Conservation (phyloP, 1,140 invertebrate genomes). For the Carposina sasakii region DNA sequence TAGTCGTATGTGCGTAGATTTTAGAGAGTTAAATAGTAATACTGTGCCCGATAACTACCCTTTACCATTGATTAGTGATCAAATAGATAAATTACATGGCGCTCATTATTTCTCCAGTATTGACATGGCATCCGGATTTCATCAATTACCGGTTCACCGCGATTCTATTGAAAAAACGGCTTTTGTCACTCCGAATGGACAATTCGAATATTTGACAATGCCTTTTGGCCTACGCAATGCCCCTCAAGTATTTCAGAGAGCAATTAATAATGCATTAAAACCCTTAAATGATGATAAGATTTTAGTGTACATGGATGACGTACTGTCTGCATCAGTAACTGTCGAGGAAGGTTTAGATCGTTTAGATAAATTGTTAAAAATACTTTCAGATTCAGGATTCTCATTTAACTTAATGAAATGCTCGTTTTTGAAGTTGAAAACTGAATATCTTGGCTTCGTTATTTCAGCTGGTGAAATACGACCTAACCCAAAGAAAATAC, state of each 20-base stretch:
- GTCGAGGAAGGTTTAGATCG: constrained; percentile 20
- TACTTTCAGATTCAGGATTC: constrained; percentile 21
- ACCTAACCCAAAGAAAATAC: constrained; percentile 23
- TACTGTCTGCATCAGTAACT: constrained; percentile 15
- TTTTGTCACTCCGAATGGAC: constrained; percentile 35
- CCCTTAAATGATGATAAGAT: constrained; percentile 7
- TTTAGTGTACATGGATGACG: constrained; percentile 29
- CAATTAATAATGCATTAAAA: constrained; percentile 24
- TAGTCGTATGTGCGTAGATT: constrained; percentile 19
- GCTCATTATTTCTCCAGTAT: constrained; percentile 27
- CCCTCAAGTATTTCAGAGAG: constrained; percentile 34
- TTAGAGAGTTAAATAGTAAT: constrained; percentile 17
- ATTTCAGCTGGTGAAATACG: constrained; percentile 14
- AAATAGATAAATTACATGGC: constrained; percentile 39
- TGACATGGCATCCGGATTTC: constrained; percentile 58
- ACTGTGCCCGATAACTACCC: constrained; percentile 64
- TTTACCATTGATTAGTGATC: constrained; percentile 65
- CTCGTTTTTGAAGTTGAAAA: constrained; percentile 23
- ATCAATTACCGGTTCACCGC: constrained; percentile 46
- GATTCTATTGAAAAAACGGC: constrained; percentile 34
- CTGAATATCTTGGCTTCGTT: constrained; percentile 22
- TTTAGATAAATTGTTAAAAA: constrained; percentile 19
- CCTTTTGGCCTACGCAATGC: constrained; percentile 30
- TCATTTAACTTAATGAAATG: constrained; percentile 35
- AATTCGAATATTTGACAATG: constrained; percentile 37